phyloP scores from a whole-genome alignment of 2,888 invertebrate species.

The Apomyelois bistriatella region DNA sequence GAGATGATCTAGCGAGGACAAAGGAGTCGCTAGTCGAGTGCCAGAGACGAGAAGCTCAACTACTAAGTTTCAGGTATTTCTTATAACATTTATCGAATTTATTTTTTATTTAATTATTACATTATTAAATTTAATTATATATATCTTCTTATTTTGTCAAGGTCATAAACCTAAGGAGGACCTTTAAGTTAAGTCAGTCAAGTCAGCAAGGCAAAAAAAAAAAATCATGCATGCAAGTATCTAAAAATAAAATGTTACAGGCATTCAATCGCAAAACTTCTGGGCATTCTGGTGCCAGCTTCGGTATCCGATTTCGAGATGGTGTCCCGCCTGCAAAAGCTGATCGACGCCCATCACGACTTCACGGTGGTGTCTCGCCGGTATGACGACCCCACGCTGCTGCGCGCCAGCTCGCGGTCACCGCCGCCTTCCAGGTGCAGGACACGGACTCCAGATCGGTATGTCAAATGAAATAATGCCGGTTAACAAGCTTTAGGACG shows the following conservation, averaged over 20 bases:
- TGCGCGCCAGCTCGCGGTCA: conserved; percentile 68
- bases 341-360: conserved; percentile 92
- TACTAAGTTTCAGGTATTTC: conserved; percentile 84
- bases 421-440: conserved; percentile 70
- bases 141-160: too few species aligned
- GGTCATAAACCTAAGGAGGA: too few species aligned
- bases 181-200: too few species aligned
- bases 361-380: conserved; percentile 90
- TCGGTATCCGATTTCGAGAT: conserved; percentile 88
- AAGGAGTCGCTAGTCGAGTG: conserved; percentile 88
- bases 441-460: conserved; percentile 79
- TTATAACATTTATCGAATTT: too few species aligned
- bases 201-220: too few species aligned
- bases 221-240: too few species aligned
- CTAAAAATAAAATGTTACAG: conserved; percentile 48
- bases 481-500: too few species aligned
- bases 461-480: conserved; percentile 4
- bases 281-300: conserved; percentile 83
- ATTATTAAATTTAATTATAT: too few species aligned
- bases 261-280: conserved; percentile 85
- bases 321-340: conserved; percentile 88
- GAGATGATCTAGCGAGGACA: conserved; percentile 87
- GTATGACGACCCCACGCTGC: conserved; percentile 66
- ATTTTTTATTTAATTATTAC: too few species aligned
- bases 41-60: conserved; percentile 87